Evolutionary conservation across 2,888 invertebrate species (phyloP), one percentile per base, ranked within the genome.

Genomic region (Mesoligia furuncula): DNA sequence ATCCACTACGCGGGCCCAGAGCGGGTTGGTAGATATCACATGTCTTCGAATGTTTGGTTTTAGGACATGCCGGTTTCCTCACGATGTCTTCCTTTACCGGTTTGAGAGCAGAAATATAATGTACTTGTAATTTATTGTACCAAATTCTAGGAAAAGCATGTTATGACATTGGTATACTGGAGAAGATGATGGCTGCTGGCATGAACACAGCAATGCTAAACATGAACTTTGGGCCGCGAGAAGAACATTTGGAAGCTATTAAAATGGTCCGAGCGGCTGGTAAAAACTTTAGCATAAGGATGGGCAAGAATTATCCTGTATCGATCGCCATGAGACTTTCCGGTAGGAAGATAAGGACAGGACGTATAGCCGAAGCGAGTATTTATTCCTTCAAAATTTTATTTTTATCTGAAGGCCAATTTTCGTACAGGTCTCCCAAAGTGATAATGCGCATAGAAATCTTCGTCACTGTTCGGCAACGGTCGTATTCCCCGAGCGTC

Each of bases 331-430:
- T 98, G 57, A 98, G 98, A 87, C 98, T 99, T 0, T 98, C 98
- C 88, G 99, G 99, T 5, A 98, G 98, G 1, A 99, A 99, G 94
- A 99, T 99, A 85, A 97, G 98, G 88, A 99, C 99, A 39, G 99
- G 99, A 54, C 96, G 98, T 36, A 96, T 99, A 83, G 97, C 98
- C 92, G 98, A 98, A 73, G 99, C 98, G 95, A 70, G 81, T 76
- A 39, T 51, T 73, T 9, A 11, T 51, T 80, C 39, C 15, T 39
- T 27, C 15, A 42, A 42, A 24, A 27, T 48, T n/a, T 76, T 1
- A 8, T 59, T 48, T 9, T 13, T 5, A 36, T 8, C 20, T 11
- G 11, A n/a, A 57, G 54, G 24, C 54, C n/a, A n/a, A 1, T 54
- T 54, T n/a, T n/a, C 54, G n/a, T n/a, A n/a, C n/a, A n/a, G n/a